A percentile compares a stretch with the other conserved stretches of the same genome.
Conservation (phyloP, 2,113 vertebrate genomes). For the Bufo gargarizans region DNA sequence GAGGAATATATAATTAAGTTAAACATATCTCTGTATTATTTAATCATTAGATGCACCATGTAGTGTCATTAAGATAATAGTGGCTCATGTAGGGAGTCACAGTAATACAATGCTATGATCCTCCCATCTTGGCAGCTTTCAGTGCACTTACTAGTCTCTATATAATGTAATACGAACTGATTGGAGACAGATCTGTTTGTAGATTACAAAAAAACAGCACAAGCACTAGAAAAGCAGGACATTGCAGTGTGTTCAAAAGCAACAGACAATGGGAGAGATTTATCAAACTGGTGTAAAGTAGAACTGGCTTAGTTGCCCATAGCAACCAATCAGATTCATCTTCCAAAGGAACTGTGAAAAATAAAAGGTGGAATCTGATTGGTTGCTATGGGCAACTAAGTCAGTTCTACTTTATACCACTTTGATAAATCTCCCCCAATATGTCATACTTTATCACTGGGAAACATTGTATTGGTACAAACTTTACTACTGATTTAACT, state of each 20-base stretch:
- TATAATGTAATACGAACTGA: constrained; percentile 7
- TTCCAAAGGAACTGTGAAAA: no score
- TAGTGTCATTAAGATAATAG: not conserved
- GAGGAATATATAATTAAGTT: no score
- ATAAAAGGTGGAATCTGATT: no score
- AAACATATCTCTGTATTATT: not conserved
- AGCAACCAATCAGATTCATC: no score
- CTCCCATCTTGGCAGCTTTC: not conserved
- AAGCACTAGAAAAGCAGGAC: not conserved
- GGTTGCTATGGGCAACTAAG: no score
- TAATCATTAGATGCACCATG: not conserved
- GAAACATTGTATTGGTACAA: not conserved
- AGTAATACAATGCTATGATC: not conserved
- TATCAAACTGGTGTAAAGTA: no score
- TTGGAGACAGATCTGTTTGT: not conserved
- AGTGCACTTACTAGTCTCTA: not conserved
- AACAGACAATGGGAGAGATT: not conserved
- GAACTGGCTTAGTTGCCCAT: no score
- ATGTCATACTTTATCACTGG: not conserved
- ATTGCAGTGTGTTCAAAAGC: not conserved
- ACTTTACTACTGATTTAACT: not conserved
- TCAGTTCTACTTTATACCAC: no score
- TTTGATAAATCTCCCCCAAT: no score
- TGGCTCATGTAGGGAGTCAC: not conserved
- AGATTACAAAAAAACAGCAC: not conserved